Evolutionary conservation across 2,113 vertebrate species (phyloP).

Genomic region (Zapornia atra): DNA sequence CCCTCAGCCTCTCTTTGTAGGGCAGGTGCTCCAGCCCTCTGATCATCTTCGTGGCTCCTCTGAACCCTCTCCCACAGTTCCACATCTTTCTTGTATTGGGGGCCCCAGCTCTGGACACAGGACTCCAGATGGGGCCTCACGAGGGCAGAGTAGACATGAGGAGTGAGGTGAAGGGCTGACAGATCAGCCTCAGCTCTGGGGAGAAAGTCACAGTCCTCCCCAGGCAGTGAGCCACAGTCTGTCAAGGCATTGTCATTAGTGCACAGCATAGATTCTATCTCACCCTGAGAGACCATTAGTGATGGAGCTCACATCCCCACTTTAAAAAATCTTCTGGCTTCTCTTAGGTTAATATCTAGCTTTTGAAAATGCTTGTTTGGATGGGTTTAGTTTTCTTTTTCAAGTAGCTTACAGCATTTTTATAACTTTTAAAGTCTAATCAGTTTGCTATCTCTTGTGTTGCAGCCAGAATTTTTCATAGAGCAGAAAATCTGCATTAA

Average conservation of each 20-base stretch:
- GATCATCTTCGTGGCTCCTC: too few relatives aligned
- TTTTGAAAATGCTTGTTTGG: background rate
- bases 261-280: background rate
- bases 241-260: background rate
- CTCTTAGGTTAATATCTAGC: background rate
- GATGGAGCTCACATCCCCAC: background rate
- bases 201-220: background rate
- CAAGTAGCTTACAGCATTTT: background rate
- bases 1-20: too few relatives aligned
- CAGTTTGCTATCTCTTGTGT: background rate
- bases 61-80: too few relatives aligned
- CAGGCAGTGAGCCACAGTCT: background rate
- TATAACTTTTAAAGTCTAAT: background rate
- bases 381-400: background rate
- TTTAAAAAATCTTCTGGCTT: background rate
- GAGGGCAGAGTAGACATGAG: too few relatives aligned
- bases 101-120: too few relatives aligned
- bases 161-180: background rate
- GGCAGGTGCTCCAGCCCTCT: too few relatives aligned
- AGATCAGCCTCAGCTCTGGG: background rate
- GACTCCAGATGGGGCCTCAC: too few relatives aligned
- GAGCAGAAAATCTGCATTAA: slow-evolving; percentile 43
- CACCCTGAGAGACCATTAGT: background rate
- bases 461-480: slow-evolving; percentile 7
- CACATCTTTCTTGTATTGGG: too few relatives aligned